A percentile compares a stretch with the other conserved stretches of the same genome.
These are phyloP conservation scores for Lycaena phlaeas DNA, from an alignment of 2,888 invertebrate genomes.

Conservation along the genomic window DNA sequence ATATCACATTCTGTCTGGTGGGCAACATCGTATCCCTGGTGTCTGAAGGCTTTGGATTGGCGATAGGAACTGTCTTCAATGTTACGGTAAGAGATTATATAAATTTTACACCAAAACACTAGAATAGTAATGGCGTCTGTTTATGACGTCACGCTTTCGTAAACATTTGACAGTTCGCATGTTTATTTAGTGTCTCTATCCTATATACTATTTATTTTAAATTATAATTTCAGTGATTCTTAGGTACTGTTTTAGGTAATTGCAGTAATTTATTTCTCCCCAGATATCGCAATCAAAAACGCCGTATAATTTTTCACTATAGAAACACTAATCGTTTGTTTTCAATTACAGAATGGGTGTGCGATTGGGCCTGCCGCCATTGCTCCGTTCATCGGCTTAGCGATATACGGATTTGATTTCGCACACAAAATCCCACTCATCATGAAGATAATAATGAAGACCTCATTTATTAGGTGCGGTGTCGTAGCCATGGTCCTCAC, in stretches of 20 bases:
- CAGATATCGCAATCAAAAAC: too few relatives aligned
- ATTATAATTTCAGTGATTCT: too few relatives aligned
- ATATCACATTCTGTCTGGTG: slow-evolving; percentile 77
- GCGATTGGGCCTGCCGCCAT: slow-evolving; percentile 77
- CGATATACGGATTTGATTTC: slow-evolving; percentile 80
- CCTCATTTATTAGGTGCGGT: slow-evolving; percentile 77
- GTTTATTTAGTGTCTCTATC: too few relatives aligned
- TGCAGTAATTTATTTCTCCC: neutral
- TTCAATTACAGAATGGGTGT: slow-evolving; percentile 74
- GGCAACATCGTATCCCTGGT: slow-evolving; percentile 80
- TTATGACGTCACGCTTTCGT: too few relatives aligned
- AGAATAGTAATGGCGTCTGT: too few relatives aligned
- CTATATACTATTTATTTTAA: too few relatives aligned
- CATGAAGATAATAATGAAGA: slow-evolving; percentile 76
- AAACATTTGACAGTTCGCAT: too few relatives aligned
- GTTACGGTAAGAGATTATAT: slow-evolving; percentile 71
- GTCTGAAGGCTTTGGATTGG: slow-evolving; percentile 84
- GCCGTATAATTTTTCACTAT: too few relatives aligned
- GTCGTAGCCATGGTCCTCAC: slow-evolving; percentile 76
- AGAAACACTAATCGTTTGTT: too few relatives aligned
- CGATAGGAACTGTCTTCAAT: slow-evolving; percentile 81
- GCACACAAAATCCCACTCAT: slow-evolving; percentile 73
- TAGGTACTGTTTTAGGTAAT: too few relatives aligned
- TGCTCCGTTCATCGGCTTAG: slow-evolving; percentile 78
- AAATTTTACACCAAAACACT: too few relatives aligned